Evolutionary conservation across 2,888 invertebrate genomes (phyloP).

Genomic region (Gisinianus flammeolus): DNA sequence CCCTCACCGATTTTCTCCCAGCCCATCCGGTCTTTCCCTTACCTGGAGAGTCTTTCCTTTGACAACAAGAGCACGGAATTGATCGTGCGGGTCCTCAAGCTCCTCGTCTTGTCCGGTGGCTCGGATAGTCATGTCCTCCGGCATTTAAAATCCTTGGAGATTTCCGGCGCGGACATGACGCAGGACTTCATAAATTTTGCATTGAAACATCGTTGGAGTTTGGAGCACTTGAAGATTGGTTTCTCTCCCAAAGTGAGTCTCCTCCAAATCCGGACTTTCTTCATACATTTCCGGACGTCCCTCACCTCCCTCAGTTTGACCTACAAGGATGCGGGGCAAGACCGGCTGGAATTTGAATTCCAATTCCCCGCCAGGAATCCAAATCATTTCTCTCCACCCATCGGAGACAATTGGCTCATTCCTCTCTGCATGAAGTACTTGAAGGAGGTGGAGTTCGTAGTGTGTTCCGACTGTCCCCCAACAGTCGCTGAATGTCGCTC

Average conservation of each 20-base stretch:
- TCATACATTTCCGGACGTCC: background rate
- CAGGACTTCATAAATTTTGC: background rate
- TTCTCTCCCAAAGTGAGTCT: background rate
- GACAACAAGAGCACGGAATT: background rate
- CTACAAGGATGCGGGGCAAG: background rate
- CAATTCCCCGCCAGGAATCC: too few species aligned
- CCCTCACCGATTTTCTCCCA: background rate
- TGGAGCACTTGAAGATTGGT: background rate
- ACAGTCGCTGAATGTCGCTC: background rate
- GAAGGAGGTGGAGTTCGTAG: background rate
- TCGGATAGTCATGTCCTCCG: background rate
- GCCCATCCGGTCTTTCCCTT: background rate
- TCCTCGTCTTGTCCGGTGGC: background rate
- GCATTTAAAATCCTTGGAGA: background rate
- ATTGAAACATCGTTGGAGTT: constrained; percentile 3
- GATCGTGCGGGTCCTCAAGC: background rate
- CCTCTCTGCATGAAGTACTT: background rate
- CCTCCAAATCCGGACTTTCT: background rate
- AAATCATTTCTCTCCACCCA: too few species aligned
- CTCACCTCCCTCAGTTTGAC: background rate
- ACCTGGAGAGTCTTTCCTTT: background rate
- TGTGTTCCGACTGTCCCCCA: background rate
- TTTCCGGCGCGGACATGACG: background rate
- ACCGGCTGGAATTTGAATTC: too few species aligned
- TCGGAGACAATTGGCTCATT: background rate